phyloP scores from a whole-genome alignment of 1,140 invertebrate species.

The Scaptomyza pallida region DNA sequence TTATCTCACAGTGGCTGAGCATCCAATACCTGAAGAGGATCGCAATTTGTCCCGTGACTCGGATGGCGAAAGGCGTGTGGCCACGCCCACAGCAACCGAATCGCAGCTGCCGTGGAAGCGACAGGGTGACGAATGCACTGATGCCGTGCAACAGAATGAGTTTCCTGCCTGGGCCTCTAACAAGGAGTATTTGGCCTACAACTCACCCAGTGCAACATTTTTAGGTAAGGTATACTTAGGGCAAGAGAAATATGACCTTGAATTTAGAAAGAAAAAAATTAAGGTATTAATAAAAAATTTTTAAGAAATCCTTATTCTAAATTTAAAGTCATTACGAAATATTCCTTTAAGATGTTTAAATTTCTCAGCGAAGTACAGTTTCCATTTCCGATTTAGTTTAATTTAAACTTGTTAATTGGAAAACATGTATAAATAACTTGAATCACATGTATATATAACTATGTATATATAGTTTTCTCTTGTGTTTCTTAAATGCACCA shows the following conservation, averaged over 20 bases:
- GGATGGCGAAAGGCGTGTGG: constrained; percentile 86
- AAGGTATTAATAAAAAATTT: too few species aligned
- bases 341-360: too few species aligned
- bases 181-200: constrained; percentile 96
- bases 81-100: constrained; percentile 93
- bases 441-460: constrained; percentile 22
- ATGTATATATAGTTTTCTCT: constrained; percentile 28
- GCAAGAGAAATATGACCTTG: background rate
- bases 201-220: constrained; percentile 95
- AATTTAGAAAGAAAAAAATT: background rate
- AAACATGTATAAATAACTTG: constrained; percentile 20
- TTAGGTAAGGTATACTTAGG: constrained; percentile 87
- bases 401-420: constrained; percentile 31
- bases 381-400: constrained; percentile 26
- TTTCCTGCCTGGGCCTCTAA: constrained; percentile 96
- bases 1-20: constrained; percentile 69
- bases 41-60: constrained; percentile 78
- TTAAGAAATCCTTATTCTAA: too few species aligned
- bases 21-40: constrained; percentile 82
- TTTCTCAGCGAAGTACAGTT: constrained; percentile 17
- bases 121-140: constrained; percentile 88
- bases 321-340: too few species aligned
- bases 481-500: constrained; percentile 40
- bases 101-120: constrained; percentile 95
- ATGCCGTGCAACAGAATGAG: constrained; percentile 92